phyloP scores from a whole-genome alignment of 1,140 invertebrate genomes.

The Hermatobates lingyangjiaoensis region DNA sequence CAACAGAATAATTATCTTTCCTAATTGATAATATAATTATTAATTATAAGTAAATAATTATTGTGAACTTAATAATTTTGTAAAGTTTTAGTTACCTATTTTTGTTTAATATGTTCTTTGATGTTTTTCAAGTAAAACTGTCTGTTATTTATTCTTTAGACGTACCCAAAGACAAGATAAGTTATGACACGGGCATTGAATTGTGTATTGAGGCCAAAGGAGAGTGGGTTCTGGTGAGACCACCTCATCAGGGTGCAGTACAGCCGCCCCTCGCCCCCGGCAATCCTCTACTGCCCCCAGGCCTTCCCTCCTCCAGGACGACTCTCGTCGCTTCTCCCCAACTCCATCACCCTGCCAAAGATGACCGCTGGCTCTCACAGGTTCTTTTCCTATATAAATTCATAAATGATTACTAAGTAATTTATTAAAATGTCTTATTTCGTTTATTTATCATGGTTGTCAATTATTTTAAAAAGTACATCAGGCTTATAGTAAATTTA shows the following conservation, averaged over 20 bases:
- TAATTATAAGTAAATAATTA: too few relatives aligned
- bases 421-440: too few relatives aligned
- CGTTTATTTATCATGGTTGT: too few relatives aligned
- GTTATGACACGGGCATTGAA: slow-evolving; percentile 78
- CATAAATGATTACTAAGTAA: too few relatives aligned
- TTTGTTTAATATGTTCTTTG: slow-evolving; percentile 3
- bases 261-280: slow-evolving; percentile 19
- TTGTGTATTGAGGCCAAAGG: slow-evolving; percentile 66
- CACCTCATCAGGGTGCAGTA: slow-evolving; percentile 34
- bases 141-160: slow-evolving; percentile 26
- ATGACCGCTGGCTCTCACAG: slow-evolving; percentile 24
- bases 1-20: too few relatives aligned
- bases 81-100: too few relatives aligned
- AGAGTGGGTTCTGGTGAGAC: slow-evolving; percentile 67
- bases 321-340: not conserved
- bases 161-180: slow-evolving; percentile 69
- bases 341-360: slow-evolving; percentile 5
- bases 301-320: slow-evolving; percentile 2
- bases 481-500: too few relatives aligned
- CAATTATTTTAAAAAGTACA: too few relatives aligned
- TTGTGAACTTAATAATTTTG: too few relatives aligned
- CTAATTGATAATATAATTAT: too few relatives aligned
- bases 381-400: slow-evolving; percentile 10
- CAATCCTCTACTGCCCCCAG: slow-evolving; percentile 13
- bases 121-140: slow-evolving; percentile 4